Base-by-base conservation (phyloP, 2,797 vertebrate genomes). In the Toxotes lorentzi region DNA sequence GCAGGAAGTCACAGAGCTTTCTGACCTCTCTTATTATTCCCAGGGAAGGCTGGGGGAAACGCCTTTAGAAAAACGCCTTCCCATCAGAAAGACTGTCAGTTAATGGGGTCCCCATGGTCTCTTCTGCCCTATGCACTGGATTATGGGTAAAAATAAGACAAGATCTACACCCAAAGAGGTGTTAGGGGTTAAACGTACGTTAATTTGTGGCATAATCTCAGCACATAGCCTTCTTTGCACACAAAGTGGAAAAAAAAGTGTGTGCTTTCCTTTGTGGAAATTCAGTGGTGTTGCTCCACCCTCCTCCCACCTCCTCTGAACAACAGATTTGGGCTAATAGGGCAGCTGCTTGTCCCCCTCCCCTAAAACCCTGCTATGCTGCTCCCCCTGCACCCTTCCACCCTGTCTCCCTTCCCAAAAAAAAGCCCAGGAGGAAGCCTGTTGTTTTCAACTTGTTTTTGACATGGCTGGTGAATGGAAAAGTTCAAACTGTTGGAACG, bases 281-380 rank as follows among this genome's bases (percentile, higher is more conserved):
- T 88, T 88, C 72, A 61, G 86, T 66, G 78, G 85, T 89, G 86
- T 88, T 86, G 81, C 90, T 91, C 89, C 91, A 82, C 85, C 90
- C 90, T 88, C 86, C 76, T 88, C 79, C 83, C 83, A 85, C 82
- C 84, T 82, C 85, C 71, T 86, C 86, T 70, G 66, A 90, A 92
- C 93, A 93, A 93, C 93, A 93, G 91, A 93, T 93, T 92, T 91
- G 86, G 90, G 71, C 86, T 92, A 92, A 92, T 88, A 89, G 92
- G 93, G 90, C 92, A 94, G 93, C 93, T 94, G 93, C 92, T 86
- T 75, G 78, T 34, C 75, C 84, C 84, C 82, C 79, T 38, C 67
- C 69, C 76, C 74, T 38, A 60, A 83, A 90, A 70, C 77, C 82
- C 70, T 14, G 35, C 78, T 75, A 63, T 57, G 54, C 76, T 75